A percentile compares a stretch with the other conserved stretches of the same genome.
phyloP scores from a whole-genome alignment of 2,888 invertebrate species.

The Diarsia dahlii region DNA sequence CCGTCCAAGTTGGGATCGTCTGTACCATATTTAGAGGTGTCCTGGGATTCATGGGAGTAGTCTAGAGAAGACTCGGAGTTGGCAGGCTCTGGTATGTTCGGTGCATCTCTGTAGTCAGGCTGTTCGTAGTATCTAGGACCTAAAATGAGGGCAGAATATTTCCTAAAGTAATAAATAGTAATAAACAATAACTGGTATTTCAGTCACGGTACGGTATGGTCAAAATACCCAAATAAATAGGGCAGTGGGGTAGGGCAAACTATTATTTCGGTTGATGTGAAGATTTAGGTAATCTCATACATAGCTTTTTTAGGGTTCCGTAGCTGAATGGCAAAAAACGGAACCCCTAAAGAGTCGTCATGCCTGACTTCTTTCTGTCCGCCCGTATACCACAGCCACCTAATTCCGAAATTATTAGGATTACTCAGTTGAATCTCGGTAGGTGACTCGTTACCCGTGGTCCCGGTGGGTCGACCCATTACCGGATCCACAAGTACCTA shows the following conservation, averaged over 20 bases:
- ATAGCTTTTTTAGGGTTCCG: no score
- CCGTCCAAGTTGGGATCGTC: conserved; percentile 77
- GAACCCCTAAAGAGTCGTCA: no score
- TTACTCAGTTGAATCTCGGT: no score
- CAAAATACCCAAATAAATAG: no score
- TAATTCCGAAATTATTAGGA: no score
- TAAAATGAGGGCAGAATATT: conserved; percentile 43
- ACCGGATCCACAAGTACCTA: no score
- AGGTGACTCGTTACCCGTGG: no score
- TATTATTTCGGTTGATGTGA: neutral
- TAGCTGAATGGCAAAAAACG: no score
- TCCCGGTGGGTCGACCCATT: no score
- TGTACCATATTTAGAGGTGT: conserved; percentile 74
- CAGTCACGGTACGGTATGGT: neutral
- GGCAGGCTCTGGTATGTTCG: conserved; percentile 75
- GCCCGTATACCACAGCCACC: no score
- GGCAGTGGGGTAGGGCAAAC: no score
- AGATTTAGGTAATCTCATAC: neutral
- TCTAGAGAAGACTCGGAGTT: conserved; percentile 86
- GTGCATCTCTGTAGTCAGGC: conserved; percentile 81
- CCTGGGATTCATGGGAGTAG: conserved; percentile 84
- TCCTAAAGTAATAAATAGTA: neutral
- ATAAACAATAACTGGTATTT: neutral
- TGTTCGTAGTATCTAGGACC: conserved; percentile 83
- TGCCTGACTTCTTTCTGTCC: no score